Conservation (phyloP, 1,140 invertebrate genomes). For the Pseudoatta argentina region DNA sequence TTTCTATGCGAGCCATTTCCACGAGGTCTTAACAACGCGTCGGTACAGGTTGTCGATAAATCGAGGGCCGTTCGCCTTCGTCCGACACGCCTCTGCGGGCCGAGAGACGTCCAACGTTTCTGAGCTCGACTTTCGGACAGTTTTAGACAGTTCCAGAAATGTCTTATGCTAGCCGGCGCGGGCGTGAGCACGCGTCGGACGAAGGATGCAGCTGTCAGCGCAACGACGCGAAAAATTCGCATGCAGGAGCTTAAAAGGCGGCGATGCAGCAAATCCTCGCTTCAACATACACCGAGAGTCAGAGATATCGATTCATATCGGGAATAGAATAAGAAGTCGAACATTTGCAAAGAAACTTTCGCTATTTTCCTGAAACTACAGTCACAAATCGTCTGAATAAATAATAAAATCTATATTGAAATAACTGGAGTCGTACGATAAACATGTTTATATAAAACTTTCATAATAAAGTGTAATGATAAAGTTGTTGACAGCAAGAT, state of each 20-base stretch:
- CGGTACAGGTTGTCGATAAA: slow-evolving; percentile 86
- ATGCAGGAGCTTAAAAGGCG: slow-evolving; percentile 37
- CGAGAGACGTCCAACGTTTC: slow-evolving; percentile 70
- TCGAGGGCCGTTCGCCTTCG: slow-evolving; percentile 79
- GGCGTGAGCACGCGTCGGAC: slow-evolving; percentile 4
- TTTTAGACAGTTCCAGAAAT: slow-evolving; percentile 56
- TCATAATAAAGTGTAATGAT: slow-evolving; percentile 27
- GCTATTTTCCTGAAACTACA: not conserved
- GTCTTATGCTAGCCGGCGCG: slow-evolving; percentile 17
- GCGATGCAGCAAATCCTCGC: slow-evolving; percentile 43
- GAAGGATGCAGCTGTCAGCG: slow-evolving; percentile 34
- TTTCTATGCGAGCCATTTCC: slow-evolving; percentile 77
- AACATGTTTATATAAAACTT: slow-evolving; percentile 23
- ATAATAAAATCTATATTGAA: not conserved
- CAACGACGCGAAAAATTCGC: slow-evolving; percentile 58
- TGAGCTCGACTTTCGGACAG: slow-evolving; percentile 54
- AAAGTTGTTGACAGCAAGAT: slow-evolving; percentile 46
- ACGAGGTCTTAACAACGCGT: slow-evolving; percentile 77
- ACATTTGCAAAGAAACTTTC: not conserved
- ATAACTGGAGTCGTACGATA: not conserved
- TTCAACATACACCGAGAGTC: slow-evolving; percentile 23
- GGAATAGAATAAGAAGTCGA: slow-evolving; percentile 7
- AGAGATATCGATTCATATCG: slow-evolving; percentile 30
- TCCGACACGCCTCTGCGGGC: slow-evolving; percentile 78
- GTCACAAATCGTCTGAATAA: slow-evolving; percentile 13